Evolutionary conservation across 2,113 vertebrate genomes (phyloP).

Genomic region (Oryzias melastigma): DNA sequence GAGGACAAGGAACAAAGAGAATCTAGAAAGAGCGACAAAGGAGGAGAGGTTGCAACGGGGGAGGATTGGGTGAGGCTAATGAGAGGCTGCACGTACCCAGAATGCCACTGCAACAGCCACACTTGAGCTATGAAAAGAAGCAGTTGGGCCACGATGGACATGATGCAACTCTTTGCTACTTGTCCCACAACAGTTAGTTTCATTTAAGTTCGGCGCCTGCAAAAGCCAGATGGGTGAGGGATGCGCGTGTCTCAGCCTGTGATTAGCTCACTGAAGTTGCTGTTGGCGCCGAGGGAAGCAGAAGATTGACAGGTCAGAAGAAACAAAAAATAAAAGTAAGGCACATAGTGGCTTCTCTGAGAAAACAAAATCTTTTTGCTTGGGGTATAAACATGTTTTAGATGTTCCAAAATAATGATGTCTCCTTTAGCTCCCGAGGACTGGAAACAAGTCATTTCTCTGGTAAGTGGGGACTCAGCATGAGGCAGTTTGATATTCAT

Average conservation of each 20-base stretch:
- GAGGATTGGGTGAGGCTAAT: slow-evolving; percentile 18
- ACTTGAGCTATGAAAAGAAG: slow-evolving; percentile 30
- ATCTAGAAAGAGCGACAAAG: slow-evolving; percentile 30
- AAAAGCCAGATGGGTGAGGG: slow-evolving; percentile 2
- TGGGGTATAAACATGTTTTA: slow-evolving; percentile 5
- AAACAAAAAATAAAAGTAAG: background rate
- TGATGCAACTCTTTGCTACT: background rate
- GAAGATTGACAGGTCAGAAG: background rate
- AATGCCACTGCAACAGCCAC: slow-evolving; percentile 39
- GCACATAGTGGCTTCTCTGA: background rate
- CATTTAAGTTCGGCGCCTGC: background rate
- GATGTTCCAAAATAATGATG: background rate
- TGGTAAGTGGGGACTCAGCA: slow-evolving; percentile 1
- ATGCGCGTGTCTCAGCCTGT: slow-evolving; percentile 9
- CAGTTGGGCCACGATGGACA: slow-evolving; percentile 14
- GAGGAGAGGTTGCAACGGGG: slow-evolving; percentile 5
- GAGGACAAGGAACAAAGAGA: slow-evolving; percentile 35
- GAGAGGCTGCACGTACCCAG: slow-evolving; percentile 33
- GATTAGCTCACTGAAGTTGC: slow-evolving; percentile 11
- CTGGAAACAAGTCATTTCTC: background rate
- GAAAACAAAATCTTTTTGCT: background rate
- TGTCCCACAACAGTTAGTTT: too few species aligned
- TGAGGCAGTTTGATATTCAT: background rate
- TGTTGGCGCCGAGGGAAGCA: background rate
- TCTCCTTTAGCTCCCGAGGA: background rate